These are phyloP conservation scores for Pagrus major DNA, from an alignment of 2,113 vertebrate genomes.

Conservation along the genomic window DNA sequence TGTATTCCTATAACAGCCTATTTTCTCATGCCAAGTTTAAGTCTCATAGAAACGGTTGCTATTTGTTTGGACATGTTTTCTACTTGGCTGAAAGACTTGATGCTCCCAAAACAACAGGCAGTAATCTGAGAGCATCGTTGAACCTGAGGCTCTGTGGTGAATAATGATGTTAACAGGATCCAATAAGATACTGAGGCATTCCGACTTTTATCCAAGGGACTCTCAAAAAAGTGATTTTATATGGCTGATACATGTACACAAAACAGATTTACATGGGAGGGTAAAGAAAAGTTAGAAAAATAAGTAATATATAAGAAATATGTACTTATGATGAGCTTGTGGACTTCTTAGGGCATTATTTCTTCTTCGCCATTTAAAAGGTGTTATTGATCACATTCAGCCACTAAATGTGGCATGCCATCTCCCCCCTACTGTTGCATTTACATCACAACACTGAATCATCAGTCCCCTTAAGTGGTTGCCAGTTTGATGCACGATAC, in stretches of 20 bases:
- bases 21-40: slow-evolving; percentile 32
- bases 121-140: slow-evolving; percentile 28
- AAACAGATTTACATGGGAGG: not conserved
- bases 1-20: slow-evolving; percentile 30
- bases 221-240: not conserved
- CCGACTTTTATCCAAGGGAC: slow-evolving; percentile 1
- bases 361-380: no score
- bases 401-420: no score
- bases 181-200: slow-evolving; percentile 32
- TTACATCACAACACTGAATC: no score
- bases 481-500: no score
- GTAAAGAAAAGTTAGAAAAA: no score
- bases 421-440: no score
- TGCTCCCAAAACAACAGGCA: slow-evolving; percentile 19
- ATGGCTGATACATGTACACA: not conserved
- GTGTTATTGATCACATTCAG: no score
- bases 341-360: not conserved
- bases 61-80: slow-evolving; percentile 56
- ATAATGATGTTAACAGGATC: slow-evolving; percentile 47
- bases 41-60: slow-evolving; percentile 19
- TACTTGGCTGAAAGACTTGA: slow-evolving; percentile 39
- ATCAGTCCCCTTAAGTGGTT: no score
- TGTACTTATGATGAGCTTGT: no score
- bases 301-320: no score
- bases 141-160: slow-evolving; percentile 33